A percentile compares a stretch with the other conserved stretches of the same genome.
Conservation (phyloP, 2,797 vertebrate genomes). For the Staurois parvus region DNA sequence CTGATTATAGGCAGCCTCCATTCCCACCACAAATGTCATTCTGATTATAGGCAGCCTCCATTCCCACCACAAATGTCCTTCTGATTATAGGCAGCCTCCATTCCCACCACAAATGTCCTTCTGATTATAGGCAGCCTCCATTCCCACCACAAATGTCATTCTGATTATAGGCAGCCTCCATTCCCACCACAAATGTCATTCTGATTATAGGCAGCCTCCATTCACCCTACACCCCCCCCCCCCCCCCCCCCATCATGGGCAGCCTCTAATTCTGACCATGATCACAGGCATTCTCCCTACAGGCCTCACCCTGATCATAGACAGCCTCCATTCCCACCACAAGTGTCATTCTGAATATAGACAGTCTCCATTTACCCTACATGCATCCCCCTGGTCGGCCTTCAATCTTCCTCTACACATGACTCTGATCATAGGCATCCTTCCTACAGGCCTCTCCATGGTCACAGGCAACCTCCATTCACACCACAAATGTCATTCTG, state of each 20-base stretch:
- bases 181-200: not conserved
- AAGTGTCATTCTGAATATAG: too few relatives aligned
- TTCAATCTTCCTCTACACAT: not conserved
- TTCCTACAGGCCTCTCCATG: not conserved
- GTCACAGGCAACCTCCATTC: not conserved
- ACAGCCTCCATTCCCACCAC: too few relatives aligned
- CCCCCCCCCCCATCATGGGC: not conserved
- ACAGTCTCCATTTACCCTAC: not conserved
- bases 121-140: slow-evolving; percentile 24
- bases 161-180: not conserved
- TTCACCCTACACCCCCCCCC: not conserved
- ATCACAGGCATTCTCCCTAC: too few relatives aligned
- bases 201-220: not conserved
- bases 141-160: slow-evolving; percentile 16
- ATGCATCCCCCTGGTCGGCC: not conserved
- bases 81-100: too few relatives aligned
- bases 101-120: not conserved
- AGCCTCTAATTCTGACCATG: too few relatives aligned
- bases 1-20: not conserved
- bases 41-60: too few relatives aligned
- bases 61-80: not conserved
- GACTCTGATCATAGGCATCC: not conserved
- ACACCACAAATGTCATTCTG: not conserved
- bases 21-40: not conserved
- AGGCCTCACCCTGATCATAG: too few relatives aligned